A percentile compares a stretch with the other conserved stretches of the same genome.
Evolutionary conservation across 1,140 invertebrate species (phyloP).

Genomic region (Pantala flavescens): DNA sequence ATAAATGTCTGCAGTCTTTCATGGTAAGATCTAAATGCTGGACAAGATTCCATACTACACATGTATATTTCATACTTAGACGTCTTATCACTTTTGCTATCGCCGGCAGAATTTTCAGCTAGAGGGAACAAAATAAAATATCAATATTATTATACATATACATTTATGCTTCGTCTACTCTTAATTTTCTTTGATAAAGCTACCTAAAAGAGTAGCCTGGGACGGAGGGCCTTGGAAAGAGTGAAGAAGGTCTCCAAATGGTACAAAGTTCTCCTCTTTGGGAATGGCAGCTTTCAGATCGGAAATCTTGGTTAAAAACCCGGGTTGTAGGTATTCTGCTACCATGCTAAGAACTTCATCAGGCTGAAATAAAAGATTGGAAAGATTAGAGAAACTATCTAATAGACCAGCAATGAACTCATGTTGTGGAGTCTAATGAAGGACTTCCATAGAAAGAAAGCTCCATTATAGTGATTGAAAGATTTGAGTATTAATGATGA

Average conservation of each 20-base stretch:
- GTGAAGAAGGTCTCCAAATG: constrained; percentile 56
- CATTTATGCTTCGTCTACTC: no score
- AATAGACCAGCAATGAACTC: no score
- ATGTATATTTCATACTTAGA: constrained; percentile 72
- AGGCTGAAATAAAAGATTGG: constrained; percentile 44
- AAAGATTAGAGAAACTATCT: no score
- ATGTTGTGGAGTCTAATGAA: no score
- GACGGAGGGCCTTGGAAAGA: constrained; percentile 33
- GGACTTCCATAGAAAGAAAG: no score
- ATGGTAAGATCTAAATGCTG: constrained; percentile 70
- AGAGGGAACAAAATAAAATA: constrained; percentile 7
- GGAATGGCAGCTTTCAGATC: constrained; percentile 52
- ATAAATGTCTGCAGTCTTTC: constrained; percentile 81
- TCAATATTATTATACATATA: neutral
- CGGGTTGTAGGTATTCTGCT: constrained; percentile 41
- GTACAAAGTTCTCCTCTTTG: constrained; percentile 61
- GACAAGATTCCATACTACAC: constrained; percentile 48
- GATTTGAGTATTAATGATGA: no score
- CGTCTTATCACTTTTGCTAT: constrained; percentile 13
- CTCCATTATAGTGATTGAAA: no score
- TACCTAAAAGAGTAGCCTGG: neutral
- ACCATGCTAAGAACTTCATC: constrained; percentile 71
- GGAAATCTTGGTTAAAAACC: constrained; percentile 54
- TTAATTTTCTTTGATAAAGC: neutral
- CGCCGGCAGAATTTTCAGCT: constrained; percentile 14